Base-by-base conservation (phyloP, 2,797 vertebrate genomes). In the Sebastes iracundus region DNA sequence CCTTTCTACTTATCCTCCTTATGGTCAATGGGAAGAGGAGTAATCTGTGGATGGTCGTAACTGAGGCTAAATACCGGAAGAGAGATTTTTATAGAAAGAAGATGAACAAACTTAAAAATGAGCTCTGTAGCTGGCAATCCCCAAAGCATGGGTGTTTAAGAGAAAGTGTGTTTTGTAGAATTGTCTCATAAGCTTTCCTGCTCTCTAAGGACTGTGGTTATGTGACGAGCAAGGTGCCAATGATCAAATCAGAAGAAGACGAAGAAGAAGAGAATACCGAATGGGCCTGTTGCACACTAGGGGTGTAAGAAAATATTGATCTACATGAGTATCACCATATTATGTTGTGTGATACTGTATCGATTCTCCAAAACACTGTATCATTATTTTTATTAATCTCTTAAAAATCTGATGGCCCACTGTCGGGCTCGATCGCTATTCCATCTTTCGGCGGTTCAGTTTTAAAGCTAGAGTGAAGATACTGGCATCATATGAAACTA, bases 1-100 rank as follows among this genome's bases (percentile, higher is more conserved):
- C 56, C 72, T 82, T 65, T 62, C 80, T 72, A 68, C 77, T 79
- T 80, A 59, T 9, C 42, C 22, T 46, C 18, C 13, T 62, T 52
- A 23, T 59, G 65, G 63, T 82, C 38, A 35, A 83, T 68, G 69
- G 23, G 52, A 61, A 61, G 52, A 62, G 18, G 59, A 38, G 20
- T 63, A 30, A 72, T 71, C 35, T 49, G 23, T 10, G 23, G 25
- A 64, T 52, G 66, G 22, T 56, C 4, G 53, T 56, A 58, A 75
- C 33, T 30, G 61, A 75, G n/a, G 72, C 67, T 62, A 20, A 83
- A 75, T 35, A 46, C 42, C 1, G 4, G 20, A 33, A 25, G 13
- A 72, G 20, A 42, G 38, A 75, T 77, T 63, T 33, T 65, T 61
- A 25, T 12, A 38, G 9, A 67, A 60, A 42, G 28, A 23, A 5